Evolutionary conservation across 2,797 vertebrate genomes (phyloP), one percentile per base, ranked within the genome.

Genomic region (Eptatretus atami): DNA sequence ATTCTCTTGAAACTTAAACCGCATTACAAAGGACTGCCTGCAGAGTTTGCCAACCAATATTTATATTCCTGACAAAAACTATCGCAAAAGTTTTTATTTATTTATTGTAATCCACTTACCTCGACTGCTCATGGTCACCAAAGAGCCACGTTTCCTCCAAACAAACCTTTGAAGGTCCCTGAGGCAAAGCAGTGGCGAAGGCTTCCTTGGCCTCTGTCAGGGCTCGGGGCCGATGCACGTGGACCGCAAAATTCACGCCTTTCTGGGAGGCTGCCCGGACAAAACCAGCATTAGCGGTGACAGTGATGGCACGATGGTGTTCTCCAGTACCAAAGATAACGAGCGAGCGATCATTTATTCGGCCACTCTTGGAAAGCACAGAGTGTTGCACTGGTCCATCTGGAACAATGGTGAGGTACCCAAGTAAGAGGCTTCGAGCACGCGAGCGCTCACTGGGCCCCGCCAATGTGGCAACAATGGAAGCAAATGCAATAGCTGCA

Each of bases 251-350:
- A 19, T 74, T 80, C 65, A 94, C 78, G 0, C 84, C 83, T 71
- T 98, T 88, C 73, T 98, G 92, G 67, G 80, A 81, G 0, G 90
- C 85, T 2, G 90, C 84, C 65, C 90, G 79, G 63, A 95, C 78
- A 64, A 98, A 95, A 14, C 87, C 83, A 52, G 82, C 88, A 67
- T 98, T 98, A 9, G 90, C 88, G 0, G 88, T 95, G 84, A 93
- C 83, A 13, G 88, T 94, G 66, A 93, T 74, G 1, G 90, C 87
- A 67, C 74, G 82, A 64, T 93, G 73, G 1, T 77, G 70, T 72
- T 95, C 88, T 19, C 90, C 90, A 0, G 86, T 94, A 13, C 90
- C 90, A 53, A 98, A 95, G 70, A 95, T 92, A 61, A 78, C 73
- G 60, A 95, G 73, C 0, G 88, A 94, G 64, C 86, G 83, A 4